A percentile compares a stretch with the other conserved stretches of the same genome.
Evolutionary conservation across 2,888 invertebrate species (phyloP).

Genomic region (Eucera pruinosa): DNA sequence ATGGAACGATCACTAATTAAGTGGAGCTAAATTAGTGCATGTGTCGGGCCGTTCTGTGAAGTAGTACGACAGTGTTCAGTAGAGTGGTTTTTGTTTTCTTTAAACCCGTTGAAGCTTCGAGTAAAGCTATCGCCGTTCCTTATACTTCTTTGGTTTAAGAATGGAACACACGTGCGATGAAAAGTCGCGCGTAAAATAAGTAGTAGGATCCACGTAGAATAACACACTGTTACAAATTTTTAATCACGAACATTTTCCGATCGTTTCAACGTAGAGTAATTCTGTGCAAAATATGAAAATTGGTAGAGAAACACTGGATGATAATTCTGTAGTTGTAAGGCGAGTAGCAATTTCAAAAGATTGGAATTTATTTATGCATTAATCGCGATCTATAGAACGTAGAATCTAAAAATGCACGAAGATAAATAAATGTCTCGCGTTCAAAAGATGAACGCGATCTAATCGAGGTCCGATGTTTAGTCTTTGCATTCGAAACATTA

Average conservation of each 20-base stretch:
- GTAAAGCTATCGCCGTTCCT: not conserved
- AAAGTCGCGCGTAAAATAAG: not conserved
- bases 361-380: no score
- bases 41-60: constrained; percentile 24
- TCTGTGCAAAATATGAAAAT: not conserved
- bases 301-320: not conserved
- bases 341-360: no score
- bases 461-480: no score
- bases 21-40: constrained; percentile 51
- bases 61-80: constrained; percentile 26
- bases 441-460: no score
- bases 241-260: not conserved
- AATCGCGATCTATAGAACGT: no score
- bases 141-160: not conserved
- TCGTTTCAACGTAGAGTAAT: not conserved
- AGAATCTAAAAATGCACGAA: no score
- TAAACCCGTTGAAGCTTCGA: not conserved
- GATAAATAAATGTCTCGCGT: no score
- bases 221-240: not conserved
- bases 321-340: no score
- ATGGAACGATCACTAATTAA: constrained; percentile 55
- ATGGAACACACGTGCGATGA: not conserved
- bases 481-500: no score
- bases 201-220: not conserved
- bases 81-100: constrained; percentile 27